Evolutionary conservation across 1,140 invertebrate species (phyloP).

Genomic region (Neodiprion fabricii): DNA sequence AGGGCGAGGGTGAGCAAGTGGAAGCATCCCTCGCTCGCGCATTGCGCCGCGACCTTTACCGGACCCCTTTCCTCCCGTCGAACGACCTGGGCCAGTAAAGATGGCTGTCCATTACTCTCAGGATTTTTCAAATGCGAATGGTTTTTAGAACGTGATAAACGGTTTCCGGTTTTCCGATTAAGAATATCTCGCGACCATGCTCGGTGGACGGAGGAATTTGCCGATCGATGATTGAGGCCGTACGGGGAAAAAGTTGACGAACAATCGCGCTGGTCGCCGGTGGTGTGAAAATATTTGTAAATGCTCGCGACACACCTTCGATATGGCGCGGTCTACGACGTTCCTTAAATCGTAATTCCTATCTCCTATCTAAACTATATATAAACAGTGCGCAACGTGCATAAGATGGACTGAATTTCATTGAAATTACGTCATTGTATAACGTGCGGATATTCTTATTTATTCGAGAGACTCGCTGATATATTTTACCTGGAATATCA

Average conservation of each 20-base stretch:
- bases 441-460: neutral
- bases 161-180: too few relatives aligned
- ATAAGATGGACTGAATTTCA: too few relatives aligned
- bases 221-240: too few relatives aligned
- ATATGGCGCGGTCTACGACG: constrained; percentile 21
- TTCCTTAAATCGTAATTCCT: constrained; percentile 14
- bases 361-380: too few relatives aligned
- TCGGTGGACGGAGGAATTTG: too few relatives aligned
- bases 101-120: neutral
- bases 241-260: neutral
- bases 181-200: too few relatives aligned
- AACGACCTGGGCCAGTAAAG: neutral
- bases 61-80: neutral
- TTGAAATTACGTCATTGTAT: neutral
- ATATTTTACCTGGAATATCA: neutral
- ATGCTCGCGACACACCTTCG: constrained; percentile 1
- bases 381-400: too few relatives aligned
- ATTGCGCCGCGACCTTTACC: constrained; percentile 43
- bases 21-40: constrained; percentile 26
- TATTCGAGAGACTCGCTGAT: neutral
- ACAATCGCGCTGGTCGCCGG: neutral
- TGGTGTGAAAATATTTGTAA: neutral
- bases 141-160: too few relatives aligned
- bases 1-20: neutral
- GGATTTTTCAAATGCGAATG: too few relatives aligned